Percentiles rank a stretch among this genome's conserved stretches.
Conservation (phyloP, 2,888 invertebrate species). For the Atrina japonica region DNA sequence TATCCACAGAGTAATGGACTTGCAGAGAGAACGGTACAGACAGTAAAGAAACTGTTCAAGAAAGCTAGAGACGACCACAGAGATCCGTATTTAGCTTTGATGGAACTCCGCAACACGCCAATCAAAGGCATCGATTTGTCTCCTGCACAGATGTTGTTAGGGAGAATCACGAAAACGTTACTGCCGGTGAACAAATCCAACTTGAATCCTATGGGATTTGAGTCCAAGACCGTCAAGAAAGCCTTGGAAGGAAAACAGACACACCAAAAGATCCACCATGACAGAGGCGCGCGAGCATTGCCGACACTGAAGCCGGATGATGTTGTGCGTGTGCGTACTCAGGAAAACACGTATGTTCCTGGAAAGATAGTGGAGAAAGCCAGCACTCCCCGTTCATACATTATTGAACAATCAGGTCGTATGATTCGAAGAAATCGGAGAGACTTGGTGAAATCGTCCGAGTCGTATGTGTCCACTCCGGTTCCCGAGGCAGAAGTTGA, state of each 20-base stretch:
- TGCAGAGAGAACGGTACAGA: slow-evolving; percentile 54
- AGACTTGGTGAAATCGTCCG: no score
- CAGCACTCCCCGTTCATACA: slow-evolving; percentile 16
- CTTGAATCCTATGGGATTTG: slow-evolving; percentile 21
- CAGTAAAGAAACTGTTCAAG: slow-evolving; percentile 47
- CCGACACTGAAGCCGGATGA: slow-evolving; percentile 23
- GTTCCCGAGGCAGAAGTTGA: no score
- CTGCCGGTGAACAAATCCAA: slow-evolving; percentile 32
- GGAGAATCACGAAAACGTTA: slow-evolving; percentile 33
- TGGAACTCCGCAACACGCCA: slow-evolving; percentile 43
- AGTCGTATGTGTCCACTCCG: no score
- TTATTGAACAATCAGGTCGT: not conserved
- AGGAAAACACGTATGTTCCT: not conserved
- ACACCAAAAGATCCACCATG: slow-evolving; percentile 19
- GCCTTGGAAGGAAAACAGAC: not conserved
- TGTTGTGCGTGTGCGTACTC: not conserved
- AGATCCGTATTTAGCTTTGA: slow-evolving; percentile 40
- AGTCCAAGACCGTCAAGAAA: not conserved
- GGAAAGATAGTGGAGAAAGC: not conserved
- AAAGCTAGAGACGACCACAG: slow-evolving; percentile 35
- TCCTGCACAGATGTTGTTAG: slow-evolving; percentile 45
- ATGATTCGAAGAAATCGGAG: no score
- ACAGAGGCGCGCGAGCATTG: slow-evolving; percentile 13
- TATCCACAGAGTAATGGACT: slow-evolving; percentile 56
- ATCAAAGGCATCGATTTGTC: slow-evolving; percentile 32